These are phyloP conservation scores for Pyrocoelia pectoralis DNA, from an alignment of 2,888 invertebrate genomes.

Conservation along the genomic window DNA sequence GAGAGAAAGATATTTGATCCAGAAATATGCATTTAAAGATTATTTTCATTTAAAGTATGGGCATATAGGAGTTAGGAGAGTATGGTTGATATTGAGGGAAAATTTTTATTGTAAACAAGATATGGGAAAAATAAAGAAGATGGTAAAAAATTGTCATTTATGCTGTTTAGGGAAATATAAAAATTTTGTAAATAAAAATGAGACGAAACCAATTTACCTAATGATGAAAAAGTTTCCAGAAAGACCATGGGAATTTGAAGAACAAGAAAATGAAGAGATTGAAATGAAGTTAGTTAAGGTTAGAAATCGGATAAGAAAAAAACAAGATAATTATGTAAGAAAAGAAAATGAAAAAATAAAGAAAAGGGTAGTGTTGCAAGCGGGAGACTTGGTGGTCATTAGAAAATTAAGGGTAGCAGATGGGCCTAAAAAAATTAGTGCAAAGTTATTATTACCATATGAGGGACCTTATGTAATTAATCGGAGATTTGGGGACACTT, in stretches of 20 bases:
- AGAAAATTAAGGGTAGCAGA: not conserved
- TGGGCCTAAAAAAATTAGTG: not conserved
- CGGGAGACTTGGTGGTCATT: not conserved
- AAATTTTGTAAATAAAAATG: not conserved
- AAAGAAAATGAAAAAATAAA: not conserved
- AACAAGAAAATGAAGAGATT: not conserved
- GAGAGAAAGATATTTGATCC: no score
- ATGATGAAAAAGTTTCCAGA: not conserved
- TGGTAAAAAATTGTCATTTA: not conserved
- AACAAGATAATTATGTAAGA: not conserved
- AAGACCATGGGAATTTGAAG: not conserved
- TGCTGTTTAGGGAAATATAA: not conserved
- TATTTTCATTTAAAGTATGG: conserved; percentile 2
- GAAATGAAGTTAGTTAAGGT: not conserved
- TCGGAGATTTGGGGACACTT: not conserved
- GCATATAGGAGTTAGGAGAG: not conserved
- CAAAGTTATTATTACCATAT: not conserved
- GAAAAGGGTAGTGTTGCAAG: not conserved
- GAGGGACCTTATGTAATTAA: not conserved
- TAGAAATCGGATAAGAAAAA: not conserved
- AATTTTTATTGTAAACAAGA: not conserved
- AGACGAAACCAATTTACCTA: not conserved
- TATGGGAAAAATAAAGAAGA: not conserved
- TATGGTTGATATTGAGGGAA: not conserved
- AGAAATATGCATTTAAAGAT: no score